Conservation (phyloP, 2,888 invertebrate species). For the Temnothorax rugatulus region DNA sequence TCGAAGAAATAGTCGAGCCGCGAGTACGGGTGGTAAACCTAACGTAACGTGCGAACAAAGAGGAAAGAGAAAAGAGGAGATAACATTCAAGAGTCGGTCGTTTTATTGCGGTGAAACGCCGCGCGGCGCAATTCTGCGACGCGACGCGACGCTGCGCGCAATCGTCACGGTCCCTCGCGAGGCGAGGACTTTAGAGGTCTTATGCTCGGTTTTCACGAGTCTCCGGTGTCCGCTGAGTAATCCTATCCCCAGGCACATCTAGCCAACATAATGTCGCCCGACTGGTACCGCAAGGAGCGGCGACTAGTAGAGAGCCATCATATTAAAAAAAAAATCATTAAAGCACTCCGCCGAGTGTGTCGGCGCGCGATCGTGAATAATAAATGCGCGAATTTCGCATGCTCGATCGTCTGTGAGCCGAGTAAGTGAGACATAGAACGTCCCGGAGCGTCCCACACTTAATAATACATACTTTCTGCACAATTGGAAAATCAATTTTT, state of each 20-base stretch:
- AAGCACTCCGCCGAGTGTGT: slow-evolving; percentile 18
- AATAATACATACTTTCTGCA: background rate
- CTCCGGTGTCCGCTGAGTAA: slow-evolving; percentile 81
- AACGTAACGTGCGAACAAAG: slow-evolving; percentile 31
- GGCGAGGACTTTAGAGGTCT: slow-evolving; percentile 74
- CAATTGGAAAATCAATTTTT: background rate
- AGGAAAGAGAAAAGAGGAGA: slow-evolving; percentile 27
- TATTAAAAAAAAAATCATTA: slow-evolving; percentile 40
- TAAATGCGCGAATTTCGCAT: slow-evolving; percentile 22
- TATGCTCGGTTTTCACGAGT: slow-evolving; percentile 81
- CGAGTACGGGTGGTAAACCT: slow-evolving; percentile 1
- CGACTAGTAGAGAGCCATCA: slow-evolving; percentile 54
- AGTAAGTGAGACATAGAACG: background rate
- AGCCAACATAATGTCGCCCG: slow-evolving; percentile 77
- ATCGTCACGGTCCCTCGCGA: slow-evolving; percentile 74
- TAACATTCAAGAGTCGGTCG: slow-evolving; percentile 16
- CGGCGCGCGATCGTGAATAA: slow-evolving; percentile 34
- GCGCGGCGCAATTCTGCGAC: slow-evolving; percentile 57
- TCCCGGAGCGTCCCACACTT: background rate
- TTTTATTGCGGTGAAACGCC: slow-evolving; percentile 10
- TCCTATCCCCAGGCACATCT: slow-evolving; percentile 78
- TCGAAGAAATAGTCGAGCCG: background rate
- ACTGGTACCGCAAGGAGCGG: slow-evolving; percentile 79
- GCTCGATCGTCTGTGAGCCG: background rate
- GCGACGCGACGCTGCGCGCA: slow-evolving; percentile 59